A percentile compares a stretch with the other conserved stretches of the same genome.
phyloP scores from a whole-genome alignment of 2,888 invertebrate genomes.

The Ichneumon xanthorius region DNA sequence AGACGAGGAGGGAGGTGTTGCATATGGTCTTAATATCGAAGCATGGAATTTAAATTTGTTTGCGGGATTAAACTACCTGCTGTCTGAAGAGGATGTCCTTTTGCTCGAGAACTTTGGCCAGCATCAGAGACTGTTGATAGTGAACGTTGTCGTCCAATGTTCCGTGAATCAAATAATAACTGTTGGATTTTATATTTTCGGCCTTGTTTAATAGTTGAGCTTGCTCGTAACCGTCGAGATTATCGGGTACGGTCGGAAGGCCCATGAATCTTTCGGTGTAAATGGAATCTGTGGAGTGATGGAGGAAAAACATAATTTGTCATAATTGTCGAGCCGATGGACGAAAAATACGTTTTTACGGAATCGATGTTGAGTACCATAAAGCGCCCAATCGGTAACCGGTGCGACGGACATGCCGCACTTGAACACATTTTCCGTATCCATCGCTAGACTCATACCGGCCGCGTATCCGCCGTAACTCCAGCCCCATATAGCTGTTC shows the following conservation, averaged over 20 bases:
- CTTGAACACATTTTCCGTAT: constrained; percentile 91
- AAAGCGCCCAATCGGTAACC: constrained; percentile 98
- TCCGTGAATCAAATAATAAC: constrained; percentile 96
- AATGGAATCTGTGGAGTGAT: constrained; percentile 92
- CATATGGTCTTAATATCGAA: too few relatives aligned
- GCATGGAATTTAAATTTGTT: neutral
- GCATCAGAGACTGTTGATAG: constrained; percentile 97
- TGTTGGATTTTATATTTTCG: constrained; percentile 89
- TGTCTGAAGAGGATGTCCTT: constrained; percentile 95
- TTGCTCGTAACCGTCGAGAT: constrained; percentile 90
- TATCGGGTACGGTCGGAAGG: constrained; percentile 89
- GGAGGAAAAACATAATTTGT: constrained; percentile 29
- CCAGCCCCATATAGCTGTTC: constrained; percentile 99
- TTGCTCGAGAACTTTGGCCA: constrained; percentile 94
- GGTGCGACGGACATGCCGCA: constrained; percentile 98
- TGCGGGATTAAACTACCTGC: constrained; percentile 88
- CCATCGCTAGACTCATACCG: constrained; percentile 93
- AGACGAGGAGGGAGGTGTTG: too few relatives aligned
- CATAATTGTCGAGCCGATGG: neutral
- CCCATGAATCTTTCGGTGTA: constrained; percentile 99
- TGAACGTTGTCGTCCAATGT: constrained; percentile 98
- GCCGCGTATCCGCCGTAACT: constrained; percentile 98
- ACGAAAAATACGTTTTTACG: neutral
- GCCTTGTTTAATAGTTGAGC: constrained; percentile 91
- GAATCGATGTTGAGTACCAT: constrained; percentile 88